Base-by-base conservation (phyloP, 2,888 invertebrate species). In the Leistus spinibarbis region DNA sequence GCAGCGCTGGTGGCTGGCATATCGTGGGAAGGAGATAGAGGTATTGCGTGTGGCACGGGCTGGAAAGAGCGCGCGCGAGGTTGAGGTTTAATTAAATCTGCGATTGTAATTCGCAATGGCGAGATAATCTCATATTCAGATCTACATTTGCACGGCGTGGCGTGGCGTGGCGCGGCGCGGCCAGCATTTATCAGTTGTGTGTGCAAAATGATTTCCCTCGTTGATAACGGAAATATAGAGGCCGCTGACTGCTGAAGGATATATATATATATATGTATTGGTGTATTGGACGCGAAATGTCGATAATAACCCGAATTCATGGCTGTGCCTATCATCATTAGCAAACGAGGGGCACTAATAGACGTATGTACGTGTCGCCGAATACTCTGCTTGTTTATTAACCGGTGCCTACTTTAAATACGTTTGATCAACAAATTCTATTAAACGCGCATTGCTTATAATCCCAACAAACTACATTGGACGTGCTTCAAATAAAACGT, bases 1-100 rank as follows among this genome's bases (percentile, higher is more conserved):
- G 79, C 79, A 80, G 60, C 60, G 13, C 40, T 40, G 40, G 40
- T 40, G 13, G 40, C 3, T 40, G 40, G 19, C 17, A 60, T 22
- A 60, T 20, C 20, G 22, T 19, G 20, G 60, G 20, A 60, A 60
- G 19, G 19, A 16, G 40, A 20, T 20, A 19, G n/a, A 1, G 19
- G n/a, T 16, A 60, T 60, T 10, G 60, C 10, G 13, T 10, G 13
- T 3, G 7, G 7, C n/a, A 16, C 1, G 19, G 20, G 22, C 20
- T 13, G 60, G 60, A 60, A 17, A 60, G 60, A 60, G 60, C 19
- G 13, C 40, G 40, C 40, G 13, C n/a, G 64, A 64, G 57, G 62
- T 16, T n/a, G 77, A 79, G 79, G 81, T 82, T 82, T 82, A 82
- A 82, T 82, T 82, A 82, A 82, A 82, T 81, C 81, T 81, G 80